Base-by-base conservation (phyloP, 2,797 vertebrate genomes). In the Poeciliopsis presidionis region DNA sequence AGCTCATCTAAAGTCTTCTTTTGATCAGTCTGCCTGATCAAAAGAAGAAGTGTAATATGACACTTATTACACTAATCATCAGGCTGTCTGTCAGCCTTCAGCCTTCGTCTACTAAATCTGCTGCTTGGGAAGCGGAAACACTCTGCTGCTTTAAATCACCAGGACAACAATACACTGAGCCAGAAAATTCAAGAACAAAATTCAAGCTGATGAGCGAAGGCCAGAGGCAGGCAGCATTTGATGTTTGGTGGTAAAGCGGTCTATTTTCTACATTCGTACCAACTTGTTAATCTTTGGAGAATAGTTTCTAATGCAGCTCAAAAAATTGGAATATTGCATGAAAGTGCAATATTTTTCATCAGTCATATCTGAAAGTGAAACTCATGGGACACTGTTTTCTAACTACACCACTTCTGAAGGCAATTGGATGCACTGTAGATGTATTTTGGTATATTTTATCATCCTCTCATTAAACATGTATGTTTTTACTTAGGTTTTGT, bases 1-100 rank as follows among this genome's bases (percentile, higher is more conserved):
- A 75, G 61, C 84, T 90, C 77, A 84, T 86, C 88, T 89, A 30
- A 11, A 74, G 70, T 80, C 65, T 41, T 71, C 81, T 73, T 87
- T 86, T 83, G 78, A 82, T 90, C 84, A 65, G 57, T 7, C 14
- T 75, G 72, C 65, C 61, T 9, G 4, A n/a, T n/a, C n/a, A n/a
- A n/a, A n/a, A n/a, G n/a, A n/a, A n/a, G n/a, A n/a, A n/a, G n/a
- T n/a, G 46, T 33, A 63, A 55, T 69, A 30, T 65, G 36, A 73
- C 33, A 57, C 79, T 86, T 85, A 85, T 88, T 83, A 80, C 72
- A 46, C 75, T 25, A 25, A 61, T 72, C 81, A 79, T 72, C 65
- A 51, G 30, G 59, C 72, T 73, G 70, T 63, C 51, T 79, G 45
- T 46, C 45, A 30, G 25, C n/a, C 6, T 43, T 36, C 14, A 22